Base-by-base conservation (phyloP, 1,140 invertebrate species). In the Drosophila sulfurigaster region DNA sequence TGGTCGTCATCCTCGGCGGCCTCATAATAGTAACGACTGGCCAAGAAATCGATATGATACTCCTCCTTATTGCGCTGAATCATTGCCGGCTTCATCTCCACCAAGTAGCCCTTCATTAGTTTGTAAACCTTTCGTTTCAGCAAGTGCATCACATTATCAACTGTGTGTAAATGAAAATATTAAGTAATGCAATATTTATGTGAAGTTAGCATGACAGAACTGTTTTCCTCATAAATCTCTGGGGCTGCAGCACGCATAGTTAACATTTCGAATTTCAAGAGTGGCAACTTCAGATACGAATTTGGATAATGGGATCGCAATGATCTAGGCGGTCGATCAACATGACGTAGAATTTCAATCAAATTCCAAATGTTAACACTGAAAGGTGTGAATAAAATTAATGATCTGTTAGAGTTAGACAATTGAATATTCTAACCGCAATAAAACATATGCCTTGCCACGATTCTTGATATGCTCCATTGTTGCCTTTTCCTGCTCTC, bases 211-310 rank as follows among this genome's bases (percentile, higher is more conserved):
- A 0, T 16, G 13, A 72, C 85, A 79, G 25, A 89, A 92, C 91
- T 78, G 64, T 92, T 91, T 20, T 91, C 87, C 65, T 92, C 91
- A 38, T 75, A 91, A 28, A 77, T 58, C 57, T 87, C 83, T 7
- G 91, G 91, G 1, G 91, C 75, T 30, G 72, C 79, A 43, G 91
- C 91, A n/a, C 79, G 66, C 86, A 91, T 91, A 30, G 79, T 89
- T 1, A 90, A 58, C 88, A 91, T 91, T 58, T 92, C 89, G 8
- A 91, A 92, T 65, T 90, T 91, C 0, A 92, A 69, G 6, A 92
- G 60, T 1, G 91, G 91, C 16, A 92, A 49, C 41, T 90, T 87
- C 13, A 92, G 60, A 43, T 92, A 90, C 0, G 85, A 80, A 58
- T 80, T 92, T 0, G 91, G 91, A 81, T 92, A 92, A 20, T 79